phyloP scores from a whole-genome alignment of 2,888 invertebrate species.

The Ophion ellenae region DNA sequence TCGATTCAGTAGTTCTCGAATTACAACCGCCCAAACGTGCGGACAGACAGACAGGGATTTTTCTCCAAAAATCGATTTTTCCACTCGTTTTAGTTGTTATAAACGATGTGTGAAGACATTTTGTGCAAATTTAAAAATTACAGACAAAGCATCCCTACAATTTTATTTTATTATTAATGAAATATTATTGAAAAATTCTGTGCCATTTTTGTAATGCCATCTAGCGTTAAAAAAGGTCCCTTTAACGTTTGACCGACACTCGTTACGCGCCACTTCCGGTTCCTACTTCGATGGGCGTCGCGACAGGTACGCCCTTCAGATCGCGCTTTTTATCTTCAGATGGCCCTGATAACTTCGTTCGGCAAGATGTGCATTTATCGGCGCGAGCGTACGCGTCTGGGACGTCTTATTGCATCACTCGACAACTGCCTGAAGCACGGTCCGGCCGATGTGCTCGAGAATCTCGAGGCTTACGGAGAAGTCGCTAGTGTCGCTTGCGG shows the following conservation, averaged over 20 bases:
- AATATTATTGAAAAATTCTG: not conserved
- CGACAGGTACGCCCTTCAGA: not conserved
- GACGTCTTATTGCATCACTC: constrained; percentile 38
- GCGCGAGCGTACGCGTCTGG: constrained; percentile 43
- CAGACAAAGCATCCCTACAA: no score
- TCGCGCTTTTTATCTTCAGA: constrained; percentile 46
- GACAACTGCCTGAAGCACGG: constrained; percentile 57
- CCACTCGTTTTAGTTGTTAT: no score
- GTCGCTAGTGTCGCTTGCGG: constrained; percentile 55
- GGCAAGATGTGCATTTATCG: constrained; percentile 67
- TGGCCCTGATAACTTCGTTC: constrained; percentile 64
- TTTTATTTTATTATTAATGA: not conserved
- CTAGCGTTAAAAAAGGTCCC: not conserved
- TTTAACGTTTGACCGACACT: not conserved
- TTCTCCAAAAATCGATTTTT: no score
- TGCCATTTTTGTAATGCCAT: not conserved
- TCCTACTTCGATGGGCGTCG: not conserved
- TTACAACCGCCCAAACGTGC: no score
- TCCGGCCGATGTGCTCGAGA: constrained; percentile 45
- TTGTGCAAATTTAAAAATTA: not conserved
- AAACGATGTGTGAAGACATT: not conserved
- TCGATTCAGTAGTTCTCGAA: not conserved
- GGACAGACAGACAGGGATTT: no score
- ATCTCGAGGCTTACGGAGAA: constrained; percentile 58
- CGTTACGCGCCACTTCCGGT: not conserved